Evolutionary conservation across 1,140 invertebrate genomes (phyloP).

Genomic region (Tetragnatha versicolor): DNA sequence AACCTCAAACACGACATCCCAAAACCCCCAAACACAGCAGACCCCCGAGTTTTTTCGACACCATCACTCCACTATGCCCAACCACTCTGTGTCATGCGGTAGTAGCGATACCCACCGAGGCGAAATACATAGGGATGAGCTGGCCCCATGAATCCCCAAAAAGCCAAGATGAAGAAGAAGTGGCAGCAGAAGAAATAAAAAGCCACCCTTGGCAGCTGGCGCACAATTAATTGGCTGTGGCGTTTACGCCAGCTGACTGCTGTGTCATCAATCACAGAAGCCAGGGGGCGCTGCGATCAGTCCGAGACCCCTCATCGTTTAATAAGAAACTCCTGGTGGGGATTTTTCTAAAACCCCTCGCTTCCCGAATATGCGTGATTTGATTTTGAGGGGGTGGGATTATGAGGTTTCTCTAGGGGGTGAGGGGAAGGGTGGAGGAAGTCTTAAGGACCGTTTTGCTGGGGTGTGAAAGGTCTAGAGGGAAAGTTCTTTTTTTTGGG

Average conservation of each 20-base stretch:
- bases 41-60: neutral
- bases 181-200: slow-evolving; percentile 7
- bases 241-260: slow-evolving; percentile 50
- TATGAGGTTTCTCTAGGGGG: no score
- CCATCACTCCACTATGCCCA: slow-evolving; percentile 8
- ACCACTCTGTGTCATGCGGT: neutral
- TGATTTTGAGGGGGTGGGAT: no score
- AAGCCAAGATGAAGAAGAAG: slow-evolving; percentile 16
- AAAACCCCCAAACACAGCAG: neutral
- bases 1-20: no score
- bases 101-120: no score
- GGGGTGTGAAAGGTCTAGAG: no score
- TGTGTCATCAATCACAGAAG: slow-evolving; percentile 42
- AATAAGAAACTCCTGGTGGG: slow-evolving; percentile 46
- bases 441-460: no score
- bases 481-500: no score
- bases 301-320: slow-evolving; percentile 31
- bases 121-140: slow-evolving; percentile 9
- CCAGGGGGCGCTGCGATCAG: slow-evolving; percentile 4
- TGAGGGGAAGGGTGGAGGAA: no score
- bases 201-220: slow-evolving; percentile 18
- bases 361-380: no score
- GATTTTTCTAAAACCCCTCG: no score
- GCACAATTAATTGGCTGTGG: slow-evolving; percentile 54
- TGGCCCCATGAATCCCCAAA: slow-evolving; percentile 44